A percentile compares a stretch with the other conserved stretches of the same genome.
Evolutionary conservation across 2,888 invertebrate genomes (phyloP).

Genomic region (Aleiodes leptofemur): DNA sequence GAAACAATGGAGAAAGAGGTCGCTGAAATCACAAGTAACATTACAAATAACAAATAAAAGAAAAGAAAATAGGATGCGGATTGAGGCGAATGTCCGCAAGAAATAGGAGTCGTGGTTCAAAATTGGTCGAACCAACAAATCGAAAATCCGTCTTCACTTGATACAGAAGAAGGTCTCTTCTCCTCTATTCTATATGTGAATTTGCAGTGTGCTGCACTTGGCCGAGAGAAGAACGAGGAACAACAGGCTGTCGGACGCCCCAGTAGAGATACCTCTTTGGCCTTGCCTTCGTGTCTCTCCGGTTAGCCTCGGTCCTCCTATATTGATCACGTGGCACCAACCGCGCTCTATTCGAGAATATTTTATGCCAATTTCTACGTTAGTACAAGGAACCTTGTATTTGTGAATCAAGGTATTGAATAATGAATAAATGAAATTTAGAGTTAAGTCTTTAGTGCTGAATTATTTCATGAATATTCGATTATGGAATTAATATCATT

Average conservation of each 20-base stretch:
- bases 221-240: conserved; percentile 38
- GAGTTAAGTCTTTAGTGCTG: not conserved
- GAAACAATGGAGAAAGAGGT: conserved; percentile 47
- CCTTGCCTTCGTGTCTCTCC: conserved; percentile 66
- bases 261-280: conserved; percentile 39
- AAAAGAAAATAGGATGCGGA: conserved; percentile 10
- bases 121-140: conserved; percentile 44
- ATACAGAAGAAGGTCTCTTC: not conserved
- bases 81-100: not conserved
- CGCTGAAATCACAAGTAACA: conserved; percentile 18
- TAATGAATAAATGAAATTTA: not conserved
- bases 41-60: no score
- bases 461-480: no score
- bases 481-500: no score
- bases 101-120: conserved; percentile 32
- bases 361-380: conserved; percentile 46
- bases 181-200: conserved; percentile 10
- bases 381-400: conserved; percentile 24
- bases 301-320: conserved; percentile 67
- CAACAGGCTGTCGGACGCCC: conserved; percentile 38
- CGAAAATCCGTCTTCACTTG: conserved; percentile 43
- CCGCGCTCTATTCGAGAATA: conserved; percentile 62
- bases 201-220: conserved; percentile 35
- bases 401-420: not conserved
- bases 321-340: conserved; percentile 72